phyloP scores from a whole-genome alignment of 2,797 vertebrate genomes.

The Cyclura pinguis region DNA sequence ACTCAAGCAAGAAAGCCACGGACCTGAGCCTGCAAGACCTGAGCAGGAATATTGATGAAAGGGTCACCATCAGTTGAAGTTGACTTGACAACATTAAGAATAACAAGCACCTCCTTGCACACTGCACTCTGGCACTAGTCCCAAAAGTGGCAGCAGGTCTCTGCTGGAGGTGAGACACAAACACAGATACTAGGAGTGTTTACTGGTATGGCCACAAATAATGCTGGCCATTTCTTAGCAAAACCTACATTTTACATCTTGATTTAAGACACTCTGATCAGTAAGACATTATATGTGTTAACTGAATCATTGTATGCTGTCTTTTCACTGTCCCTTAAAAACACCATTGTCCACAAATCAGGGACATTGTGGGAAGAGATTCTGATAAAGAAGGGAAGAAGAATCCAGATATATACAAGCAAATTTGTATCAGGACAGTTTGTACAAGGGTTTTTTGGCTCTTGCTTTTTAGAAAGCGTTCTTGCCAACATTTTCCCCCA shows the following conservation, averaged over 20 bases:
- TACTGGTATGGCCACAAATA: neutral
- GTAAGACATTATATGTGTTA: neutral
- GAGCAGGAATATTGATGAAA: too few species aligned
- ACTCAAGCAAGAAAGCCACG: too few species aligned
- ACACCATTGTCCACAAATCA: neutral
- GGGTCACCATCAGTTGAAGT: too few species aligned
- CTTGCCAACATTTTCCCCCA: neutral
- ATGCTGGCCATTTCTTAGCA: neutral
- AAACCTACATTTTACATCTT: neutral
- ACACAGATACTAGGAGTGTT: too few species aligned
- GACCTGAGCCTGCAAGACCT: too few species aligned
- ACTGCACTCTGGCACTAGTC: neutral
- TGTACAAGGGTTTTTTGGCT: neutral
- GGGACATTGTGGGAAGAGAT: neutral
- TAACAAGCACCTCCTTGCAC: neutral
- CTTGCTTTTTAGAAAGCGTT: neutral
- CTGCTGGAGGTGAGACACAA: neutral
- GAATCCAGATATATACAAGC: neutral
- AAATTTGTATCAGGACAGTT: neutral
- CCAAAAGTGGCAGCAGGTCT: neutral
- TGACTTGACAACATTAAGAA: too few species aligned
- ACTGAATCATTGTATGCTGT: neutral
- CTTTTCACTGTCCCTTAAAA: neutral
- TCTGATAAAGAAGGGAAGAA: neutral
- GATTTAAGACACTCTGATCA: neutral